Base-by-base conservation (phyloP, 2,113 vertebrate genomes). In the Xiphophorus hellerii region DNA sequence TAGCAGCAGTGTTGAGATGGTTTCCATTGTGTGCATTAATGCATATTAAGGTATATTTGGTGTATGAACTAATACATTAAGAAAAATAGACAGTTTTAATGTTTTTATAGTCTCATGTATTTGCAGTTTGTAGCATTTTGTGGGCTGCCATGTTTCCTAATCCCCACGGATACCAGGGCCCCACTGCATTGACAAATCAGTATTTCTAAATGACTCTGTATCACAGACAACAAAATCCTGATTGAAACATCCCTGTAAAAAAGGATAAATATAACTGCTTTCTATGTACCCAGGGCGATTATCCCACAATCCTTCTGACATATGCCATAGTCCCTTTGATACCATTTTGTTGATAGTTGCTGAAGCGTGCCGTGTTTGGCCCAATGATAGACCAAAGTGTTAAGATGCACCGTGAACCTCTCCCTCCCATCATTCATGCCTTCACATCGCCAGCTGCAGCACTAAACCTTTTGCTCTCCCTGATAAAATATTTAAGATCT, bases 401-500 rank as follows among this genome's bases (percentile, higher is more conserved):
- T 68, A 75, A 70, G 80, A 80, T 73, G 74, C 87, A 89, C 81
- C 20, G 44, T 39, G 78, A 69, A 66, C 78, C 81, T 74, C 61
- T 69, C 71, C 69, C 39, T 54, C 33, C 69, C 70, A 83, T 89
- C 86, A 86, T 85, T 79, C 69, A 61, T 61, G 35, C 71, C 80
- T 82, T 83, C 62, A 74, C 84, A 83, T 85, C 65, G 82, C 71
- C 82, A 85, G 82, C 86, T 80, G 74, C 58, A 42, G 84, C 83
- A 90, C 80, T 80, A 75, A 92, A 90, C 90, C 90, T 88, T 92
- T 93, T 86, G 84, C 85, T 84, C 80, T 80, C 76, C 71, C 81
- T 91, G 84, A 91, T 94, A 91, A 93, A 94, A 93, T 93, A 94
- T 95, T 94, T 92, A 92, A 91, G 88, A 92, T 89, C 84, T 90